Evolutionary conservation across 2,797 vertebrate species (phyloP), one percentile per base, ranked within the genome.

Genomic region (Jordanella pulchra): DNA sequence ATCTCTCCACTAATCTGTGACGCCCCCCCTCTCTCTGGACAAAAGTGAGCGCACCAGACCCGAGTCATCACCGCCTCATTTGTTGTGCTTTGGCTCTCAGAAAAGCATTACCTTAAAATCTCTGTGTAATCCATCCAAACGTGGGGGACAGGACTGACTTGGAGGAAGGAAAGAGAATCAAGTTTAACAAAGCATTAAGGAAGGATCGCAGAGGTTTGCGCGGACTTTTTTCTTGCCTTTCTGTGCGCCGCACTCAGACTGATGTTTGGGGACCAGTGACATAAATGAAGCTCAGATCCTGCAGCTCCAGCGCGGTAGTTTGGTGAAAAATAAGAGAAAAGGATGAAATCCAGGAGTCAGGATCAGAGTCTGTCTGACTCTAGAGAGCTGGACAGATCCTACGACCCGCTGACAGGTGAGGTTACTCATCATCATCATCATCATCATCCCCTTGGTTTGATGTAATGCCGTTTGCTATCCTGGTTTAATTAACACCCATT

Each of bases 361-460:
- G 92, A 93, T 25, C 91, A 90, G 87, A 93, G 92, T 86, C 83
- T 93, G 48, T 91, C 91, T 7, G 91, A 93, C 79, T 93, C 93
- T 78, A 86, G 88, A 55, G 93, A 94, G 56, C 85, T 93, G 84
- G 93, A 93, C 79, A 85, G 93, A 32, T 94, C 93, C 1, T 89
- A 85, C 63, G 93, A 94, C 81, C 87, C 87, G 0, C 93, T 93
- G 0, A 94, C 93, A 79, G 93, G 93, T 93, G 77, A 44, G 79
- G 53, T 39, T 53, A 28, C 14, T 23, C n/a, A 17, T 13, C 47
- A 27, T 71, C 17, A 56, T 3, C 58, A 60, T 60, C 21, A 30
- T 32, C 54, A 56, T 27, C 54, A 56, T 1, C 27, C n/a, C 32
- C 9, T n/a, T 35, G n/a, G 48, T 50, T 53, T 44, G 58, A 51